Base-by-base conservation (phyloP, 2,888 invertebrate species). In the Tetrapedia diversipes region DNA sequence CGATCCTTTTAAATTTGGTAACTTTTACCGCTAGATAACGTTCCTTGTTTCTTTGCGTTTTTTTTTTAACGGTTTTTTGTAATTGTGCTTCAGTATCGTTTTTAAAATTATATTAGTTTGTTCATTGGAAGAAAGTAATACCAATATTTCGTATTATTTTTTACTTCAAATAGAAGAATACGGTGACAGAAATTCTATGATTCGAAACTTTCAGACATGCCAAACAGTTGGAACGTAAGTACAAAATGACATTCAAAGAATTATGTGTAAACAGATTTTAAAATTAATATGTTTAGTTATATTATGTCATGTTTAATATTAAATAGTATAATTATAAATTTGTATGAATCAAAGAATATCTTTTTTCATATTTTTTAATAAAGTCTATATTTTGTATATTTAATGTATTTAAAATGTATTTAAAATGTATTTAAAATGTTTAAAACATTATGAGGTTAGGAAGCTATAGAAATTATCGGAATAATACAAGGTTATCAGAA, bases 11-110 rank as follows among this genome's bases (percentile, higher is more conserved):
- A 16, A 59, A 60, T 47, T 54, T 64, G 22, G 2, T 22, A 6
- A 45, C 22, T 37, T 54, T 24, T n/a, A 8, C 59, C 77, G 59
- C 41, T 24, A 77, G 77, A 14, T 74, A 22, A 19, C 77, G 75
- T 39, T 53, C 22, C 7, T 0, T 37, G 68, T 54, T 47, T 27
- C 39, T 34, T 14, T n/a, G n/a, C n/a, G n/a, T n/a, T n/a, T 47
- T 11, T 45, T 47, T 51, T 54, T 3, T 19, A 61, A 57, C 47
- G n/a, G 7, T 43, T 27, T 67, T 68, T 54, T 64, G 11, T 19
- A 61, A 24, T 49, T 11, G 24, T 29, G n/a, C 24, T 37, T 39
- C 22, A 16, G 22, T 32, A 32, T 24, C 16, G 41, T n/a, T 57
- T 67, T 63, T 61, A 14, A n/a, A 73, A 37, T 57, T 37, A 37